Evolutionary conservation across 1,140 invertebrate species (phyloP).

Genomic region (Cryptotermes secundus): DNA sequence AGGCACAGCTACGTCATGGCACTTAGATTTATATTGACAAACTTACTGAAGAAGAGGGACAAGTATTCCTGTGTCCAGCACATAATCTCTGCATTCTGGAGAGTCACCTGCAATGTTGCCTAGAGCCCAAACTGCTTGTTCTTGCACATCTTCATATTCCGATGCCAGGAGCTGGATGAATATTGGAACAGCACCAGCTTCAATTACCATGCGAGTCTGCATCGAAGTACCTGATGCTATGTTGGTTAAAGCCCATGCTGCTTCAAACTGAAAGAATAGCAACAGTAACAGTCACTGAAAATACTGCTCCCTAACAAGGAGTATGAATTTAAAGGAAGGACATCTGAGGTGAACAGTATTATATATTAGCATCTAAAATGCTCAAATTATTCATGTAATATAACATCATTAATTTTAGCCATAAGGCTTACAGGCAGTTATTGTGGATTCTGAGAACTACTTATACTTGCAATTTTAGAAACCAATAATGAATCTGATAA

Average conservation of each 20-base stretch:
- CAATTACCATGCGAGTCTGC: constrained; percentile 91
- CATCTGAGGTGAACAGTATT: too few species aligned
- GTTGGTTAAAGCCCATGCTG: constrained; percentile 97
- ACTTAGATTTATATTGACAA: neutral
- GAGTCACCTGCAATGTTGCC: constrained; percentile 97
- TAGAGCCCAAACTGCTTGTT: constrained; percentile 95
- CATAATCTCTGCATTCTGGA: constrained; percentile 87
- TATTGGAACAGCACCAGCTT: constrained; percentile 89
- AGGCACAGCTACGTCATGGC: too few species aligned
- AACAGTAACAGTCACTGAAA: neutral
- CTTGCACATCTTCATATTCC: constrained; percentile 90
- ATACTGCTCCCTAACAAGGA: too few species aligned
- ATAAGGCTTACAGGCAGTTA: too few species aligned
- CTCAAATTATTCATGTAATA: too few species aligned
- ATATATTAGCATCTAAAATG: too few species aligned
- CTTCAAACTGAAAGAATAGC: constrained; percentile 83
- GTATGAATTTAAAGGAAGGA: neutral
- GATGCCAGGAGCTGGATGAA: constrained; percentile 82
- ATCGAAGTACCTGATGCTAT: constrained; percentile 95
- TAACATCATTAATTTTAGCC: too few species aligned
- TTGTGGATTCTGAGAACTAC: too few species aligned
- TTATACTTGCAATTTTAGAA: too few species aligned
- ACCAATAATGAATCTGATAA: too few species aligned
- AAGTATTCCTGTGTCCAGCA: constrained; percentile 82
- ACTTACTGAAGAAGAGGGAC: constrained; percentile 86